Conservation (phyloP, 1,140 invertebrate species). For the Eriosoma lanigerum region DNA sequence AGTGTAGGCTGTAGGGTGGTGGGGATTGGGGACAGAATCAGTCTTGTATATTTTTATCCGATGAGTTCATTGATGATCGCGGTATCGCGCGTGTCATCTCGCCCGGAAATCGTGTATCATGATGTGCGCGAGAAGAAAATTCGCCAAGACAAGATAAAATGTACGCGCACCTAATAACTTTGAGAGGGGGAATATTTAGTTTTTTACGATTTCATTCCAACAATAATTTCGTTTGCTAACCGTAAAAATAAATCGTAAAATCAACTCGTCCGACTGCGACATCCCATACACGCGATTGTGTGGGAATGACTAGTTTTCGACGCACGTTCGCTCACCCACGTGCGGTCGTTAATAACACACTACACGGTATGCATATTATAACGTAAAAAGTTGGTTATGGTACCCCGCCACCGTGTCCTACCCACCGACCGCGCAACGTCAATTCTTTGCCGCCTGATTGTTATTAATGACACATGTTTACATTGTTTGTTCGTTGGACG, state of each 20-base stretch:
- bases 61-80: constrained; percentile 25
- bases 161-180: too few species aligned
- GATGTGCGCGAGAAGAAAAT: neutral
- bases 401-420: neutral
- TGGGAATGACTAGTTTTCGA: constrained; percentile 35
- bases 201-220: neutral
- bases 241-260: neutral
- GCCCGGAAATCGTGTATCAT: neutral
- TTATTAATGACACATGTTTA: constrained; percentile 16
- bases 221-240: neutral
- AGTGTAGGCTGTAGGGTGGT: neutral
- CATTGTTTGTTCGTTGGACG: constrained; percentile 4
- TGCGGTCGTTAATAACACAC: neutral
- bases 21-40: neutral
- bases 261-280: neutral
- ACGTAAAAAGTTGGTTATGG: neutral
- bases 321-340: neutral
- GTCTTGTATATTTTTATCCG: constrained; percentile 27
- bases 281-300: neutral
- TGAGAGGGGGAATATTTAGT: too few species aligned
- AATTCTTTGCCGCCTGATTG: neutral
- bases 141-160: too few species aligned
- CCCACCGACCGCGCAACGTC: neutral
- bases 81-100: neutral
- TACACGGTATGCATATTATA: too few species aligned